Base-by-base conservation (phyloP, 2,113 vertebrate species). In the Oryzias woworae region DNA sequence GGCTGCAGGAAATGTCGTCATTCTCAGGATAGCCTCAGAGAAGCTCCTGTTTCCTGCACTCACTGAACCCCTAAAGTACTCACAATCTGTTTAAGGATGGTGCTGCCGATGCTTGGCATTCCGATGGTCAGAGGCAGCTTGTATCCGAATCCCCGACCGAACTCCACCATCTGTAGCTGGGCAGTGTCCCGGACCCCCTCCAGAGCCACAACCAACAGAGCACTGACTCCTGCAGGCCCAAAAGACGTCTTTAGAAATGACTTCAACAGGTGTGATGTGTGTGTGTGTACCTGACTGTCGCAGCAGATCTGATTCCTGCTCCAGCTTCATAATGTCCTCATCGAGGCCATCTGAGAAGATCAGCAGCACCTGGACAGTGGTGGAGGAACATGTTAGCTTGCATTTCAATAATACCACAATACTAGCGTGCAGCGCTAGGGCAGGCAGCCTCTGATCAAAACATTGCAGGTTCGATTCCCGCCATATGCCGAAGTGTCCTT, bases 331-430 rank as follows among this genome's bases (percentile, higher is more conserved):
- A 61, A 93, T 66, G 0, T 87, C 71, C 41, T 89, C 93, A 71
- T 96, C 92, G 22, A 93, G 75, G 23, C 95, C 95, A 18, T 96
- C 95, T 1, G 94, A 94, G 85, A 98, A 95, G 49, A 96, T 90
- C 66, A 96, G 61, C 50, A 95, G 82, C 65, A 95, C 84, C 96
- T 97, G 63, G 13, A 1, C 36, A 70, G 57, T 1, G 15, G 44
- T 8, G 7, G 46, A 0, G 7, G 24, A 5, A n/a, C 54, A 73
- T 5, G 13, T 62, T 16, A 69, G 24, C 45, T 14, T 17, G 44
- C 5, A 5, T 44, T 44, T 44, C 12, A 20, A 20, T 20, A 20
- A 20, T 20, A 20, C 20, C 20, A 20, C 20, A 20, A 20, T 20
- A 20, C 20, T 20, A 1, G 20, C 20, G 20, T 20, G 20, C 20